Evolutionary conservation across 2,113 vertebrate species (phyloP).

Genomic region (Oenanthe melanoleuca): DNA sequence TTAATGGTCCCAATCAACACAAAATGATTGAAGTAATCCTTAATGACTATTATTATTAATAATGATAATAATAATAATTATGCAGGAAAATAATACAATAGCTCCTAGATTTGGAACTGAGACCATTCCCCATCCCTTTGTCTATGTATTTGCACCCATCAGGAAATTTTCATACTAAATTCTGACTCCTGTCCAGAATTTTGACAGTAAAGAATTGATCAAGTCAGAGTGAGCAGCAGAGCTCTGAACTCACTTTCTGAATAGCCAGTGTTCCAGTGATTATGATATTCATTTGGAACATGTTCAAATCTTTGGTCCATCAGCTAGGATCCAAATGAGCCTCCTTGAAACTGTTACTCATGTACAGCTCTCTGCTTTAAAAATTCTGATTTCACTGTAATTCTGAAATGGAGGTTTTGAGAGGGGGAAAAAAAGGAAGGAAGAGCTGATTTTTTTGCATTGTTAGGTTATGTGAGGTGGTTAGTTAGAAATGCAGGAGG

Average conservation of each 20-base stretch:
- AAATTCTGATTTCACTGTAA: neutral
- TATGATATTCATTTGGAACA: neutral
- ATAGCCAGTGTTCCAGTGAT: neutral
- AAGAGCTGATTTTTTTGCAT: neutral
- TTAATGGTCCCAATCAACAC: neutral
- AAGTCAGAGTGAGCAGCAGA: neutral
- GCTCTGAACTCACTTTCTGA: fast-evolving
- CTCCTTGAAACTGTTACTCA: neutral
- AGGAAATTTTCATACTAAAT: neutral
- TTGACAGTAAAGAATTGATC: neutral
- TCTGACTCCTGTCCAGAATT: neutral
- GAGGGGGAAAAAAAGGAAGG: neutral
- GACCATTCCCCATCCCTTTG: neutral
- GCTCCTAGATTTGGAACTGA: neutral
- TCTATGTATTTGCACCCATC: neutral
- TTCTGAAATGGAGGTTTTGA: neutral
- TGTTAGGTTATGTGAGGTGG: neutral
- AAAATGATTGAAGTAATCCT: neutral
- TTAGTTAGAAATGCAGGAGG: neutral
- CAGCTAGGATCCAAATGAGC: neutral
- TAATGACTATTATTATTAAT: neutral
- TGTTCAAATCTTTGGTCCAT: neutral
- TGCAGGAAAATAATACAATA: neutral
- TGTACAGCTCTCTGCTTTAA: neutral
- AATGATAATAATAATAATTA: neutral